Evolutionary conservation across 2,888 invertebrate genomes (phyloP).

Genomic region (Gortyna flavago): DNA sequence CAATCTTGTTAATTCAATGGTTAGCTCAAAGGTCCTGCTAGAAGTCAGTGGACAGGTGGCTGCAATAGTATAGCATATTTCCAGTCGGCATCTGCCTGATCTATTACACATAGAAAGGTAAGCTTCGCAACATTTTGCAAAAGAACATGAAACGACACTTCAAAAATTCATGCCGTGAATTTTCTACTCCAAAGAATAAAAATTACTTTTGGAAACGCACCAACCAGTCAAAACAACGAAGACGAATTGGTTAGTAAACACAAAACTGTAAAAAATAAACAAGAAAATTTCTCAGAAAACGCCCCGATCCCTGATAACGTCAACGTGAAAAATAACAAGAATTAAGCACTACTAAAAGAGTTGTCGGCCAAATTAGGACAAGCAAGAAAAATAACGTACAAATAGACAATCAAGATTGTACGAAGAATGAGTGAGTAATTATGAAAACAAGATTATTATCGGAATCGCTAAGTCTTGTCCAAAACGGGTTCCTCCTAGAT

Average conservation of each 20-base stretch:
- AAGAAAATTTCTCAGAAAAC: conserved; percentile 72
- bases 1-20: not conserved
- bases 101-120: not conserved
- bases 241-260: conserved; percentile 55
- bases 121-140: not conserved
- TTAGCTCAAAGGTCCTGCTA: not conserved
- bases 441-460: conserved; percentile 90
- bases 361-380: conserved; percentile 86
- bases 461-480: conserved; percentile 86
- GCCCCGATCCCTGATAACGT: conserved; percentile 80
- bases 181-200: not conserved
- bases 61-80: not conserved
- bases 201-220: conserved; percentile 21
- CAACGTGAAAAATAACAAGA: conserved; percentile 82
- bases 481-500: conserved; percentile 87
- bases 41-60: not conserved
- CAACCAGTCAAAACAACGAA: conserved; percentile 58
- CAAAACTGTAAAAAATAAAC: conserved; percentile 62
- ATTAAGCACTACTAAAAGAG: conserved; percentile 85
- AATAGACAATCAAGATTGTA: conserved; percentile 88
- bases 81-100: not conserved
- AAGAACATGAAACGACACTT: not conserved
- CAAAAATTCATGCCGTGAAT: not conserved
- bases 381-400: conserved; percentile 86
- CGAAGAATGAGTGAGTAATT: conserved; percentile 87